phyloP scores from a whole-genome alignment of 1,140 invertebrate species.

The Brachionus rubens region DNA sequence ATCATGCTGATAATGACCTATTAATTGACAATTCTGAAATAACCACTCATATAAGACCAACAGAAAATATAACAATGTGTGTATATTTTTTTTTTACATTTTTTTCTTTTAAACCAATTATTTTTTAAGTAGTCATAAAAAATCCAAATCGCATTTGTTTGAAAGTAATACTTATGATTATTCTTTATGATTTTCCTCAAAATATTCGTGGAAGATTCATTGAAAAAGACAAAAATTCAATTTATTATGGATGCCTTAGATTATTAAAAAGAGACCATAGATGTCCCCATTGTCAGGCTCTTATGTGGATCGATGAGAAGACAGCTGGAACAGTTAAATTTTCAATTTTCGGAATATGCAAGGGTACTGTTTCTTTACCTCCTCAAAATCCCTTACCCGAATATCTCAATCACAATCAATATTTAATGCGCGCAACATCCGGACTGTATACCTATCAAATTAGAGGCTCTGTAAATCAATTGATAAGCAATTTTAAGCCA shows the following conservation, averaged over 20 bases:
- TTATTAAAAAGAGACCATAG: not conserved
- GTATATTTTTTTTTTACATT: too few relatives aligned
- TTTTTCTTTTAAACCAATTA: too few relatives aligned
- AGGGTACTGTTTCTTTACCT: not conserved
- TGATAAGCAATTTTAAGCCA: not conserved
- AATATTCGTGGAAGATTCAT: too few relatives aligned
- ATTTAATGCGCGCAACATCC: not conserved
- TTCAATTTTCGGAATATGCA: not conserved
- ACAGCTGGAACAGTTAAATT: not conserved
- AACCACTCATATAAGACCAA: too few relatives aligned
- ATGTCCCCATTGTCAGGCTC: not conserved
- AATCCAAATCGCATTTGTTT: too few relatives aligned
- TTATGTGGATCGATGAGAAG: not conserved
- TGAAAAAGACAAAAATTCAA: too few relatives aligned
- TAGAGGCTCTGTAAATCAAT: not conserved
- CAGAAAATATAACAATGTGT: too few relatives aligned
- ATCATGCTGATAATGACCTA: too few relatives aligned
- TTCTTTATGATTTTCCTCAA: too few relatives aligned
- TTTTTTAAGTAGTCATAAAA: too few relatives aligned
- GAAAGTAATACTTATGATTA: too few relatives aligned
- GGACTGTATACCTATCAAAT: not conserved
- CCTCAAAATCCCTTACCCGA: not conserved
- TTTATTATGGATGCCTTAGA: not conserved
- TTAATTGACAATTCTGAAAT: too few relatives aligned
- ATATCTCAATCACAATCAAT: not conserved